Conservation (phyloP, 2,113 vertebrate species). For the Dendrocopos noguchii region DNA sequence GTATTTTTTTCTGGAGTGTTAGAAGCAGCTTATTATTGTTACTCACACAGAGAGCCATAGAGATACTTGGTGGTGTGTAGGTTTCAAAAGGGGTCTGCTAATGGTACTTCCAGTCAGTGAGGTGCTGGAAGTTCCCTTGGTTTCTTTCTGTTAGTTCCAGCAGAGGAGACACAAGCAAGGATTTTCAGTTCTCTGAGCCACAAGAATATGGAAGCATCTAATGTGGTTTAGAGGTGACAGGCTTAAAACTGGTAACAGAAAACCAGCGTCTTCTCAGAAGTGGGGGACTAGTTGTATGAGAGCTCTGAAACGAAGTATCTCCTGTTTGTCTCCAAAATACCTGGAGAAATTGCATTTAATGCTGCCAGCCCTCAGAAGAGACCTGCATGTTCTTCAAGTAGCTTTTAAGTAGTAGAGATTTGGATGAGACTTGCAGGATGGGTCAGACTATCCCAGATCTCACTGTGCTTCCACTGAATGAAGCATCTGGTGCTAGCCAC, state of each 20-base stretch:
- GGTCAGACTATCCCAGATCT: background rate
- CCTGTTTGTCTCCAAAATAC: background rate
- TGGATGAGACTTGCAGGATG: background rate
- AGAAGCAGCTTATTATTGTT: background rate
- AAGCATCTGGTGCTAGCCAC: background rate
- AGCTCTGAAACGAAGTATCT: background rate
- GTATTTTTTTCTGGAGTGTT: background rate
- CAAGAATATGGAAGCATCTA: background rate
- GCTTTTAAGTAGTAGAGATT: background rate
- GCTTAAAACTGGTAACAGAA: background rate
- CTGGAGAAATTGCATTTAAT: background rate
- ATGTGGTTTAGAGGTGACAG: background rate
- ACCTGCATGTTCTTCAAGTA: background rate
- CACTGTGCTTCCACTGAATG: background rate
- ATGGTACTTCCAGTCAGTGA: background rate
- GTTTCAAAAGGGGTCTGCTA: background rate
- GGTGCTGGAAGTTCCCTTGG: background rate
- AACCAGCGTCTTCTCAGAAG: background rate
- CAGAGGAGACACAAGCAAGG: background rate
- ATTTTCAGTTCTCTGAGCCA: background rate
- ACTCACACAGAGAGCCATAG: background rate
- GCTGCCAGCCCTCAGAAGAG: background rate
- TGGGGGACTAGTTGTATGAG: background rate
- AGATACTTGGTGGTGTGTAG: background rate
- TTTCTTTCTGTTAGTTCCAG: background rate